phyloP scores from a whole-genome alignment of 1,140 invertebrate species.

The Patella vulgata region DNA sequence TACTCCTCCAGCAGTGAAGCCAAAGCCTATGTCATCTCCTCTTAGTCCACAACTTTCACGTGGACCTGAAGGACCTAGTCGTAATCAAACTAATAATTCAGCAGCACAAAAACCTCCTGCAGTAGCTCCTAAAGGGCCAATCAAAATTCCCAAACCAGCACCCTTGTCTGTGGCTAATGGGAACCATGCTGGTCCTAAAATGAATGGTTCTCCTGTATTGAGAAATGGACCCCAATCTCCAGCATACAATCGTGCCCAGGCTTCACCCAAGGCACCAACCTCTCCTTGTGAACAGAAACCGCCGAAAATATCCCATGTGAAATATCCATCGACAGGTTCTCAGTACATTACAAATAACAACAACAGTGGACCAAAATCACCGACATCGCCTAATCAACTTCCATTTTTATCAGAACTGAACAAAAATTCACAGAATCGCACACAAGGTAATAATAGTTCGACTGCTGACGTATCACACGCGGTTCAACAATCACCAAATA shows the following conservation, averaged over 20 bases:
- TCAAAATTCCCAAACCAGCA: no score
- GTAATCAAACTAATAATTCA: conserved; percentile 24
- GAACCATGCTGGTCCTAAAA: background rate
- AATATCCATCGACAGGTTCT: conserved; percentile 22
- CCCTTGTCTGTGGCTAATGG: no score
- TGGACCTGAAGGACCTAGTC: conserved; percentile 1
- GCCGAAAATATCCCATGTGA: conserved; percentile 31
- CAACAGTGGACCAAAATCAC: conserved; percentile 24
- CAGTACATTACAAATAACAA: conserved; percentile 17
- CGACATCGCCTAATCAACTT: conserved; percentile 28
- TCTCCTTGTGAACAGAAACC: conserved; percentile 1
- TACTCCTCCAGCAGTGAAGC: conserved; percentile 6
- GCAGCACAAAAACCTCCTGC: conserved; percentile 15
- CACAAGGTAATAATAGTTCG: conserved; percentile 9
- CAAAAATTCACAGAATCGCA: conserved; percentile 13
- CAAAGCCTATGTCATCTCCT: conserved; percentile 15
- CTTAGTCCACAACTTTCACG: conserved; percentile 2
- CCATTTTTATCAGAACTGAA: conserved; percentile 36
- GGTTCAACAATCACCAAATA: conserved; percentile 8
- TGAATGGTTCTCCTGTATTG: no score
- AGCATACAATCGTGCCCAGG: no score
- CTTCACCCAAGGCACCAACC: background rate
- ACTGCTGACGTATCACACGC: background rate
- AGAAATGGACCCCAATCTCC: no score
- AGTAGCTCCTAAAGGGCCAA: background rate